A percentile compares a stretch with the other conserved stretches of the same genome.
These are phyloP conservation scores for Cactoblastis cactorum DNA, from an alignment of 2,888 invertebrate genomes.

Conservation along the genomic window DNA sequence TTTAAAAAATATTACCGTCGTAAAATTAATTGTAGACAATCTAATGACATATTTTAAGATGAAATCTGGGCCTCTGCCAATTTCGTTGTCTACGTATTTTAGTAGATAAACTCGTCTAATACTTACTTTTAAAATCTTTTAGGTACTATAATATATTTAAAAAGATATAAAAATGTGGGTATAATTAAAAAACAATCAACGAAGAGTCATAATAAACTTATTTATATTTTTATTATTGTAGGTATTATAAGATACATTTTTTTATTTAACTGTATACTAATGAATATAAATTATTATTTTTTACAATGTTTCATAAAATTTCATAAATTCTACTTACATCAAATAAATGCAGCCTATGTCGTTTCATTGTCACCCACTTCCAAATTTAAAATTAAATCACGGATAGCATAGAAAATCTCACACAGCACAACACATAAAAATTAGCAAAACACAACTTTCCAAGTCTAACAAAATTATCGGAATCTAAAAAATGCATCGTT, in stretches of 20 bases:
- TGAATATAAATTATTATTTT: neutral
- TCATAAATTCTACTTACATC: conserved; percentile 41
- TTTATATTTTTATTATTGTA: too few species aligned
- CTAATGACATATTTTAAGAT: conserved; percentile 2
- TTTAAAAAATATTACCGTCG: neutral
- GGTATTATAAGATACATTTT: too few species aligned
- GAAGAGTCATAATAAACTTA: too few species aligned
- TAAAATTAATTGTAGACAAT: neutral
- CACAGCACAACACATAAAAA: conserved; percentile 39
- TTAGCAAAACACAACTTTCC: conserved; percentile 42
- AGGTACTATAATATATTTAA: too few species aligned
- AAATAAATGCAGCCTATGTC: conserved; percentile 28
- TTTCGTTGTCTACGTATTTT: conserved; percentile 22
- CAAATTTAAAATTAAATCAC: conserved; percentile 28
- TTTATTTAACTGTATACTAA: too few species aligned
- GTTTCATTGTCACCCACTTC: conserved; percentile 40
- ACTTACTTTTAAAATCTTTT: too few species aligned
- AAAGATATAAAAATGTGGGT: too few species aligned
- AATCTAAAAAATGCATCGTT: conserved; percentile 52
- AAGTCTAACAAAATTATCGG: conserved; percentile 55
- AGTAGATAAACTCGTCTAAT: neutral
- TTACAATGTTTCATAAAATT: conserved; percentile 8
- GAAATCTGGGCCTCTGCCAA: conserved; percentile 29
- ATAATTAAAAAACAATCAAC: too few species aligned
- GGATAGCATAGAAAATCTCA: conserved; percentile 30